Evolutionary conservation across 2,888 invertebrate species (phyloP).

Genomic region (Tanytarsus gracilentus): DNA sequence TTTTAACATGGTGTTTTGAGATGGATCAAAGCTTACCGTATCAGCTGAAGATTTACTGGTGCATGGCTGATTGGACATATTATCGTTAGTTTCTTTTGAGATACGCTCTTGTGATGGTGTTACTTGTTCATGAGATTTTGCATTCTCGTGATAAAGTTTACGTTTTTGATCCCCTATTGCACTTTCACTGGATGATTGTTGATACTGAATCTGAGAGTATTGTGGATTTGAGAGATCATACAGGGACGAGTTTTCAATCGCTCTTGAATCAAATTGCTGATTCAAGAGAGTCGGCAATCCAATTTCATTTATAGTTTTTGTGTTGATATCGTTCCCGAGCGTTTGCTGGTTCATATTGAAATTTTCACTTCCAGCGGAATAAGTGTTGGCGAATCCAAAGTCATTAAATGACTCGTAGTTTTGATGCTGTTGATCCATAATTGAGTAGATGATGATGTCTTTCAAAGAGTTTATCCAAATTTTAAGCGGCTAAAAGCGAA

Average conservation of each 20-base stretch:
- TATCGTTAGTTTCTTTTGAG: too few relatives aligned
- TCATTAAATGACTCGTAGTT: not conserved
- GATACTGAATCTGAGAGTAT: too few relatives aligned
- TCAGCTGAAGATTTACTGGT: not conserved
- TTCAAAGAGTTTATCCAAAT: not conserved
- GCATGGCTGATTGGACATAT: not conserved
- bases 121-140: not conserved
- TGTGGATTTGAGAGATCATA: too few relatives aligned
- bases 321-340: too few relatives aligned
- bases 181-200: not conserved
- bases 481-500: not conserved
- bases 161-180: not conserved
- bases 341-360: not conserved
- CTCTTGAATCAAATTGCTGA: too few relatives aligned
- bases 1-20: conserved; percentile 3
- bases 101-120: not conserved
- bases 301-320: too few relatives aligned
- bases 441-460: not conserved
- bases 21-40: not conserved
- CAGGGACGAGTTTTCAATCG: too few relatives aligned
- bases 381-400: not conserved
- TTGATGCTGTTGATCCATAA: conserved; percentile 2
- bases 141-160: not conserved
- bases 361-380: not conserved
- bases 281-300: too few relatives aligned